phyloP scores from a whole-genome alignment of 35 echinoderm and acorn worm species.

The Heliocidaris erythrogramma region DNA sequence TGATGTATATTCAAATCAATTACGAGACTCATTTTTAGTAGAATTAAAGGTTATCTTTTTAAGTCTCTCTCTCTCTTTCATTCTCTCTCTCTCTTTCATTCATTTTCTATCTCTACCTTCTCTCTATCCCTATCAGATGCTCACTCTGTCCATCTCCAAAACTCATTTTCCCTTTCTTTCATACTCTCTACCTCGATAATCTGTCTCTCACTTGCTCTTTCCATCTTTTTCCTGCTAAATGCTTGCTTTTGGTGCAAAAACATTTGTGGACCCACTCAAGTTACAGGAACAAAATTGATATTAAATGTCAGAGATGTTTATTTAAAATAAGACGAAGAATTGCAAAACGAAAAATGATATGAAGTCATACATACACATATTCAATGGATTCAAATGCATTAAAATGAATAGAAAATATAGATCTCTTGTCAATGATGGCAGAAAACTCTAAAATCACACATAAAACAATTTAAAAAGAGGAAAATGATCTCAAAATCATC shows the following conservation, averaged over 20 bases:
- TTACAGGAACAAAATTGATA: neutral
- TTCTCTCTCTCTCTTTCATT: too few relatives aligned
- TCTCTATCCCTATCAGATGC: too few relatives aligned
- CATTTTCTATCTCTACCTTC: too few relatives aligned
- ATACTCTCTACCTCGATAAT: too few relatives aligned
- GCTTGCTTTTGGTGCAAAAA: neutral
- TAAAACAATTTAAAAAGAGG: neutral
- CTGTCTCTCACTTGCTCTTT: neutral
- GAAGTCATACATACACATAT: neutral
- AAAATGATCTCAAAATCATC: neutral
- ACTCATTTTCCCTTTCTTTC: too few relatives aligned
- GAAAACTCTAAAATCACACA: neutral
- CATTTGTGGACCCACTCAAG: neutral
- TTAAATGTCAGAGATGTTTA: neutral
- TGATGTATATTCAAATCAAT: too few relatives aligned
- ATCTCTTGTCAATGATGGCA: neutral
- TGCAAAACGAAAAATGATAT: neutral
- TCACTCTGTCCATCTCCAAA: too few relatives aligned
- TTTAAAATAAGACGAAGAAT: neutral
- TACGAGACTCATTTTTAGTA: too few relatives aligned
- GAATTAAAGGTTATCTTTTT: too few relatives aligned
- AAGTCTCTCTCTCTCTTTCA: too few relatives aligned
- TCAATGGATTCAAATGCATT: neutral
- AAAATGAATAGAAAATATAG: constrained; percentile 19
- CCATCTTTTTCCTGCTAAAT: neutral